A percentile compares a stretch with the other conserved stretches of the same genome.
Conservation (phyloP, 1,140 invertebrate genomes). For the Drosophila takahashii region DNA sequence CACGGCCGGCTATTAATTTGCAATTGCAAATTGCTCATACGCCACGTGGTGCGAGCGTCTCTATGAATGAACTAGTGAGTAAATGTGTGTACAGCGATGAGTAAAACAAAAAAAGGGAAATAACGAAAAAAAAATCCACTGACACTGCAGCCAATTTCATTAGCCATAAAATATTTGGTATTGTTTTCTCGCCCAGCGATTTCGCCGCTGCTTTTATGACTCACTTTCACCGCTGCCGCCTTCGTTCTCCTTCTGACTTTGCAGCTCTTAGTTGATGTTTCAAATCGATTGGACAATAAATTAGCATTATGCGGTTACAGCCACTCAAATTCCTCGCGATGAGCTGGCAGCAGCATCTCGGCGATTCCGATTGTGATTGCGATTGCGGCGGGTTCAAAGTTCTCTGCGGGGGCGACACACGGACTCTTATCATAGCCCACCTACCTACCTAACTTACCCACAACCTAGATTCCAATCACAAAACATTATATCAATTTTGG, state of each 20-base stretch:
- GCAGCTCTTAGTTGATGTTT: slow-evolving; percentile 66
- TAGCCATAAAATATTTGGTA: slow-evolving; percentile 51
- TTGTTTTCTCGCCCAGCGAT: slow-evolving; percentile 2
- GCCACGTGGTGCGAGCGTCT: slow-evolving; percentile 23
- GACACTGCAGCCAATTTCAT: slow-evolving; percentile 47
- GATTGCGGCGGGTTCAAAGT: slow-evolving; percentile 24
- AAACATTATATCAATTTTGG: background rate
- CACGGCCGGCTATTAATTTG: slow-evolving; percentile 23
- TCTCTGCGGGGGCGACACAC: slow-evolving; percentile 3
- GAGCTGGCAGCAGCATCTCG: slow-evolving; percentile 46
- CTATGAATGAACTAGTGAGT: slow-evolving; percentile 35
- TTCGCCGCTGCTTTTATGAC: slow-evolving; percentile 42
- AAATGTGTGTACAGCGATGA: slow-evolving; percentile 7
- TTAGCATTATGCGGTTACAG: slow-evolving; percentile 70
- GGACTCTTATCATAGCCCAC: slow-evolving; percentile 9
- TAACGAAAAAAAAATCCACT: background rate
- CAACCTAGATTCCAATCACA: slow-evolving; percentile 6
- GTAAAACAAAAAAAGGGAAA: slow-evolving; percentile 1
- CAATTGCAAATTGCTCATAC: slow-evolving; percentile 42
- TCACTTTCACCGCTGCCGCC: slow-evolving; percentile 24
- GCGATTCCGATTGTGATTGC: no score
- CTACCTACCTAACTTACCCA: background rate
- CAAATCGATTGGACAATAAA: slow-evolving; percentile 76
- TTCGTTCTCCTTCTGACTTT: slow-evolving; percentile 2
- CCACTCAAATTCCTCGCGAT: slow-evolving; percentile 27